phyloP scores from a whole-genome alignment of 2,797 vertebrate species.

The Ceryle rudis region DNA sequence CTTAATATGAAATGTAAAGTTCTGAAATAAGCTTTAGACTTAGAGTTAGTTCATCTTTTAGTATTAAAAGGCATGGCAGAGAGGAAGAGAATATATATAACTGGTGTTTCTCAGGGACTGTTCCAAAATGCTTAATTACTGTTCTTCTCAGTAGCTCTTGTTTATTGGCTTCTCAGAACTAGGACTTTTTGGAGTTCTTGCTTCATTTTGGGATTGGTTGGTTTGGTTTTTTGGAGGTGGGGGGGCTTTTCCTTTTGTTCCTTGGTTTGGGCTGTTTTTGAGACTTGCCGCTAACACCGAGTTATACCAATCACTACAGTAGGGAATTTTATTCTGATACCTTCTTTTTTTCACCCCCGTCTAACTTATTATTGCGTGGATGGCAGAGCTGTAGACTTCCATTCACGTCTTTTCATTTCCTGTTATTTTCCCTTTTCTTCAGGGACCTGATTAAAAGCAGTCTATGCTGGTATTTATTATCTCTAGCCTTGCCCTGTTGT shows the following conservation, averaged over 20 bases:
- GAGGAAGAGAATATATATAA: neutral
- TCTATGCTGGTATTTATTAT: neutral
- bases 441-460: conserved; percentile 47
- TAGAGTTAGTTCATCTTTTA: neutral
- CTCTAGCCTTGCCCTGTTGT: conserved; percentile 20
- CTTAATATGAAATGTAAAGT: neutral
- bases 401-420: conserved; percentile 36
- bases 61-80: neutral
- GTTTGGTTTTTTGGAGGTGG: neutral
- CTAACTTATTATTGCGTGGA: neutral
- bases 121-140: neutral
- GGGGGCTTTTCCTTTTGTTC: neutral
- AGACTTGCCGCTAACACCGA: neutral
- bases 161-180: neutral
- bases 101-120: neutral
- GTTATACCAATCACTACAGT: neutral
- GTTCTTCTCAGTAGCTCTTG: neutral
- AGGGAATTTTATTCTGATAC: conserved; percentile 5
- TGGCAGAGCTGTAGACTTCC: conserved; percentile 4
- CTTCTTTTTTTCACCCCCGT: neutral
- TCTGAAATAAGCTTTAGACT: neutral
- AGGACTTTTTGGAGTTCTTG: neutral
- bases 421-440: conserved; percentile 47
- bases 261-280: neutral
- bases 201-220: neutral